Base-by-base conservation (phyloP, 2,888 invertebrate species). In the Crioceris asparagi region DNA sequence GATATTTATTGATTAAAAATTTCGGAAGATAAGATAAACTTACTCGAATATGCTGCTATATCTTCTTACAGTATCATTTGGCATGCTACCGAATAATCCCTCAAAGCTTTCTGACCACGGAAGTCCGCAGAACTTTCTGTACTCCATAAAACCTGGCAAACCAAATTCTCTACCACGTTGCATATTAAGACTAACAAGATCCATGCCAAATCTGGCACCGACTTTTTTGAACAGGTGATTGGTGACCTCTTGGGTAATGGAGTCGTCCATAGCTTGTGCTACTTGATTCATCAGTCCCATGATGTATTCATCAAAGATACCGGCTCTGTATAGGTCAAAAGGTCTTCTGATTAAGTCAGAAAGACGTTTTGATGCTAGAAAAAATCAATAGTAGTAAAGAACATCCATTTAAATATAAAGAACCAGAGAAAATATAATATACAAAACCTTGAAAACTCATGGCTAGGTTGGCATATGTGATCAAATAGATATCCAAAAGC, bases 281-380 rank as follows among this genome's bases (percentile, higher is more conserved):
- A 90, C 88, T 69, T 92, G 91, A 63, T 91, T 91, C 80, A 88
- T 83, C 45, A 91, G 67, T 23, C 91, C 91, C 84, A 90, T 87
- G 21, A 91, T 77, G 59, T 91, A 92, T 65, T 91, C 88, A 59
- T 92, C 91, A 18, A 91, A 67, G 3, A 90, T 84, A 37, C 91
- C 90, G 12, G 91, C 87, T 55, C 90, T 74, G 65, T 91, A 92
- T 46, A 92, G 68, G 63, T 91, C 90, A 60, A 82, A 90, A 0
- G 92, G 92, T 54, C 88, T 76, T 51, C 90, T 76, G 56, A 91
- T 88, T 38, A 91, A 71, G 57, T 90, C 87, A 1, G 90, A 87
- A 32, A 92, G 67, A 51, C 90, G 75, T 60, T 88, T 87, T 1
- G 90, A 90, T 45, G 90, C 91, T 85, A 61, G 11, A 69, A 68